phyloP scores from a whole-genome alignment of 2,797 vertebrate species.

The Catostomus latipinnis region DNA sequence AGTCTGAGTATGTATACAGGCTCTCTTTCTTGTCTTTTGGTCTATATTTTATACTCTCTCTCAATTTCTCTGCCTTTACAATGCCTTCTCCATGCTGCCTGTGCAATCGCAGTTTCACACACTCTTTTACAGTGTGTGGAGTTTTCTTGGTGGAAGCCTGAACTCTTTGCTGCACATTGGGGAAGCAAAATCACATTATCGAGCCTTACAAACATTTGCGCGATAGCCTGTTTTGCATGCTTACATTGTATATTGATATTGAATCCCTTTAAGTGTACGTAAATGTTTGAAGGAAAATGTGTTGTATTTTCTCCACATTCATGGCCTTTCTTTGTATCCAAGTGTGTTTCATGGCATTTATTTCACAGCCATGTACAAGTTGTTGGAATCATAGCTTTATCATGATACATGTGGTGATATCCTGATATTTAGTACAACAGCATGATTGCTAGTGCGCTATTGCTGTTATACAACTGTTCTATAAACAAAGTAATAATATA shows the following conservation, averaged over 20 bases:
- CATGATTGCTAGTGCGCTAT: too few species aligned
- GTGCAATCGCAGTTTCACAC: constrained; percentile 61
- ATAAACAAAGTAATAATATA: too few species aligned
- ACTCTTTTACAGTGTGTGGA: constrained; percentile 59
- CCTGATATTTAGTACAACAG: too few species aligned
- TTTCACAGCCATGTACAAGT: constrained; percentile 78
- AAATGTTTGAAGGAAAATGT: constrained; percentile 70
- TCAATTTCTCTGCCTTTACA: constrained; percentile 71
- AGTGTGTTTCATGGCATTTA: constrained; percentile 68
- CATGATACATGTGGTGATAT: constrained; percentile 16
- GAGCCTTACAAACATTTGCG: constrained; percentile 77
- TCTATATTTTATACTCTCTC: constrained; percentile 47
- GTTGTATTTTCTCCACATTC: constrained; percentile 73
- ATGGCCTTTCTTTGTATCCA: constrained; percentile 72
- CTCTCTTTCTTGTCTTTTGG: constrained; percentile 58
- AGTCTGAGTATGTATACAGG: constrained; percentile 82
- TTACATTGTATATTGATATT: constrained; percentile 69
- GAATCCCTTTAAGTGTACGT: constrained; percentile 72
- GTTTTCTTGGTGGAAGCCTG: constrained; percentile 74
- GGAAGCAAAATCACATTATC: constrained; percentile 84
- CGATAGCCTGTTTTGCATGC: constrained; percentile 77
- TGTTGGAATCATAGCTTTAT: constrained; percentile 76
- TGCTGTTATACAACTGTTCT: too few species aligned
- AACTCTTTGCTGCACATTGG: constrained; percentile 85
- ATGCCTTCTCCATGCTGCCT: constrained; percentile 71